These are phyloP conservation scores for Drosophila pegasa DNA, from an alignment of 2,888 invertebrate genomes.

Conservation along the genomic window DNA sequence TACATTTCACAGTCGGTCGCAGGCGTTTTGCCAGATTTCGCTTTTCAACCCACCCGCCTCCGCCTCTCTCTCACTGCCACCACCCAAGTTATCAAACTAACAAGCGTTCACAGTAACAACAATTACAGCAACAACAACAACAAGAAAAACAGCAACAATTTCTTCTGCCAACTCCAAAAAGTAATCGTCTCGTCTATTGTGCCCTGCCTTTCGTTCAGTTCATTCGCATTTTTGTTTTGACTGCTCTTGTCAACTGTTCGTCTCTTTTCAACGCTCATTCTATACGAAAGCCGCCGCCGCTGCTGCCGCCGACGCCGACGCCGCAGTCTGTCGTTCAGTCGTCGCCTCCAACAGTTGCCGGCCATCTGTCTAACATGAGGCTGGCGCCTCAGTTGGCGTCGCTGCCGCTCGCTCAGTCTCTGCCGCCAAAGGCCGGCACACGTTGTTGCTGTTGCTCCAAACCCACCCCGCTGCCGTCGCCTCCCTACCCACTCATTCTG, in stretches of 20 bases:
- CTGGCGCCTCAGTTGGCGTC: slow-evolving; percentile 52
- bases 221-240: slow-evolving; percentile 77
- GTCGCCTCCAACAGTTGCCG: slow-evolving; percentile 48
- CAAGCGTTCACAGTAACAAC: slow-evolving; percentile 2
- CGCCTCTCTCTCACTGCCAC: background rate
- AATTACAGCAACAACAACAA: slow-evolving; percentile 11
- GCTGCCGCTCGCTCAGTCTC: slow-evolving; percentile 51
- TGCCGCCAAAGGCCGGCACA: slow-evolving; percentile 81
- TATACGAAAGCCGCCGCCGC: slow-evolving; percentile 61
- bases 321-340: slow-evolving; percentile 20
- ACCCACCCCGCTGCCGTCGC: slow-evolving; percentile 13
- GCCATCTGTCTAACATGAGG: slow-evolving; percentile 63
- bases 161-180: slow-evolving; percentile 39
- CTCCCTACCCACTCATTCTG: background rate
- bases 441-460: slow-evolving; percentile 49
- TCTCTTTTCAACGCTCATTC: slow-evolving; percentile 67
- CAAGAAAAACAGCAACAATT: slow-evolving; percentile 28
- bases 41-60: slow-evolving; percentile 10
- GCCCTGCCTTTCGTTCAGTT: slow-evolving; percentile 49
- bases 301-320: slow-evolving; percentile 11
- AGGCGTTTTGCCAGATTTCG: slow-evolving; percentile 35
- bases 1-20: slow-evolving; percentile 37
- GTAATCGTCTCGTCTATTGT: slow-evolving; percentile 51
- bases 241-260: slow-evolving; percentile 61
- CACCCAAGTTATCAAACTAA: slow-evolving; percentile 17